Conservation (phyloP, 1,140 invertebrate genomes). For the Anagrus nilaparvatae region DNA sequence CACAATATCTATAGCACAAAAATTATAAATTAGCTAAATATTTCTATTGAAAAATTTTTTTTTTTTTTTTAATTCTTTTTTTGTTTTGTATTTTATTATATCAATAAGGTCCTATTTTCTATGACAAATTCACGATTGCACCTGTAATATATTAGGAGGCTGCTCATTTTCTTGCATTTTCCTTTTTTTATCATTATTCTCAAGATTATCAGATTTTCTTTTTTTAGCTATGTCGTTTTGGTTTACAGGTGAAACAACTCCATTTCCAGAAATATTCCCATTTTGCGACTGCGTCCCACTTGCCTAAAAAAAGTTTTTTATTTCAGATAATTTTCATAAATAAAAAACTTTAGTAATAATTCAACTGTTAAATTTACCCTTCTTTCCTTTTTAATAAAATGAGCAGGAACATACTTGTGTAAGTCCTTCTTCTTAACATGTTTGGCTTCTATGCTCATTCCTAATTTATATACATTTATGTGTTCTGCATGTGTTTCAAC, state of each 20-base stretch:
- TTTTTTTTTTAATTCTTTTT: no score
- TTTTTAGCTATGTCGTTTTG: constrained; percentile 23
- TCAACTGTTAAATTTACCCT: constrained; percentile 33
- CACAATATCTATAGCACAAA: no score
- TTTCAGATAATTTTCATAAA: background rate
- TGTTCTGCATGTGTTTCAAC: constrained; percentile 54
- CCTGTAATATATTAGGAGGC: no score
- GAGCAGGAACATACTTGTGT: constrained; percentile 59
- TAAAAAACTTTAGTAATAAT: no score
- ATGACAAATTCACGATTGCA: background rate
- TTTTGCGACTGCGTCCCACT: constrained; percentile 26
- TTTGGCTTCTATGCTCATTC: constrained; percentile 80
- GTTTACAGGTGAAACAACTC: constrained; percentile 25
- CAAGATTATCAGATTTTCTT: constrained; percentile 26
- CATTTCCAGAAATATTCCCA: constrained; percentile 27
- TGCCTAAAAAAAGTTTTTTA: constrained; percentile 18
- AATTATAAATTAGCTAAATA: no score
- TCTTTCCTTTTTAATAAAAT: constrained; percentile 58
- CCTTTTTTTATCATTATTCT: constrained; percentile 27
- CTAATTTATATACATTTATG: constrained; percentile 75
- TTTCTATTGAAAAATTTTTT: no score
- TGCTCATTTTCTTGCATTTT: constrained; percentile 26
- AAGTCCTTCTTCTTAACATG: constrained; percentile 67
- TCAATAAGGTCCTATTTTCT: constrained; percentile 1
- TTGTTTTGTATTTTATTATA: no score